Conservation (phyloP, 2,797 vertebrate species). For the Bufotes viridis region DNA sequence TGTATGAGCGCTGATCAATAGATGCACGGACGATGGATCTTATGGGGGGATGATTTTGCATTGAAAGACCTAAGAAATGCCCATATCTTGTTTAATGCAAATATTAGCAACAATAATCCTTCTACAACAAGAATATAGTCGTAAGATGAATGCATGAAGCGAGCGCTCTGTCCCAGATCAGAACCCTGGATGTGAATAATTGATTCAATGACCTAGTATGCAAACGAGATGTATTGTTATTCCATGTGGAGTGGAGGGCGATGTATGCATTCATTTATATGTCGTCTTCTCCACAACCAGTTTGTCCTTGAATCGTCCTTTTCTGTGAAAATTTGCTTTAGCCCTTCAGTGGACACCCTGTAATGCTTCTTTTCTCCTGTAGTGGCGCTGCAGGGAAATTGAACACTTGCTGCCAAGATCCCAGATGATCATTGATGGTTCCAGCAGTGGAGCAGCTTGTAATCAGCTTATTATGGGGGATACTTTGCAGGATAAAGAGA, state of each 20-base stretch:
- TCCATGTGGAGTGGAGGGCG: background rate
- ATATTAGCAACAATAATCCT: background rate
- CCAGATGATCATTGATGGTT: too few species aligned
- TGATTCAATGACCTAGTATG: background rate
- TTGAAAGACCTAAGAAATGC: background rate
- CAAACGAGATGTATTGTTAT: background rate
- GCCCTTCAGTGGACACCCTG: background rate
- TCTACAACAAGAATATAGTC: background rate
- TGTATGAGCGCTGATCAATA: too few species aligned
- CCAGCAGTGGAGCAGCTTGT: too few species aligned
- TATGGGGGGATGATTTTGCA: background rate
- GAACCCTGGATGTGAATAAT: constrained; percentile 5
- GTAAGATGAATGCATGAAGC: background rate
- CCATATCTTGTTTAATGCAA: background rate
- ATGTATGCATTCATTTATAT: background rate
- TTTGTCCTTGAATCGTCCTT: background rate
- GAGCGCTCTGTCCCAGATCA: background rate
- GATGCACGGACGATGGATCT: background rate
- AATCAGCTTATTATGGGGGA: too few species aligned
- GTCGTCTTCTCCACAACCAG: background rate
- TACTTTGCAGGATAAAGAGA: too few species aligned
- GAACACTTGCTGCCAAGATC: too few species aligned
- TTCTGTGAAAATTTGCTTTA: background rate
- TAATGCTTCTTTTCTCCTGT: background rate
- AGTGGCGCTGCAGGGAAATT: background rate